Evolutionary conservation across 2,888 invertebrate genomes (phyloP).

Genomic region (Rosalia funebris): DNA sequence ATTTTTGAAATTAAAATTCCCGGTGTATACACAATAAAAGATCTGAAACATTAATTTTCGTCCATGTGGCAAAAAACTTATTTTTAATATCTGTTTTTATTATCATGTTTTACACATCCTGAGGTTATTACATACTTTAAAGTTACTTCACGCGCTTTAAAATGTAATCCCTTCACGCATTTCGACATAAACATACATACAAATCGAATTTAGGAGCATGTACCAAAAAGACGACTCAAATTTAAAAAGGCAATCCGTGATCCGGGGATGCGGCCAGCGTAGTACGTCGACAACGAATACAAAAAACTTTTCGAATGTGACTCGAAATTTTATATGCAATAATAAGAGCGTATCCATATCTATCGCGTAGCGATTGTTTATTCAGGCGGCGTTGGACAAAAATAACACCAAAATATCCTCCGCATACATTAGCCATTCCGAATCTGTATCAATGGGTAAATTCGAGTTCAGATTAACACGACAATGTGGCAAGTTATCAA

Average conservation of each 20-base stretch:
- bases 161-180: not conserved
- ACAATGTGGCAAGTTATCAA: too few relatives aligned
- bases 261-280: slow-evolving; percentile 4
- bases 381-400: not conserved
- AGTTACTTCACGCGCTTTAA: not conserved
- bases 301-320: slow-evolving; percentile 8
- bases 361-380: not conserved
- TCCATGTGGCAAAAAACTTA: too few relatives aligned
- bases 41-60: too few relatives aligned
- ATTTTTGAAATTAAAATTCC: too few relatives aligned
- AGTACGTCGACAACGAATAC: slow-evolving; percentile 8
- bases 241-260: slow-evolving; percentile 14
- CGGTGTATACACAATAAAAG: too few relatives aligned
- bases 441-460: too few relatives aligned
- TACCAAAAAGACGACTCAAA: slow-evolving; percentile 17
- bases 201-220: slow-evolving; percentile 17
- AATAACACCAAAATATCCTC: not conserved
- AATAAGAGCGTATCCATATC: not conserved
- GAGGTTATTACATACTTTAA: too few relatives aligned
- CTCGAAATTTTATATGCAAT: slow-evolving; percentile 9
- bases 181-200: slow-evolving; percentile 8
- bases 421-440: too few relatives aligned
- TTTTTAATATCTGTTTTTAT: too few relatives aligned
- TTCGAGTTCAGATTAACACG: too few relatives aligned
- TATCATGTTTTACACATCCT: too few relatives aligned